Base-by-base conservation (phyloP, 64 coral and sea anemone genomes). In the Stichodactyla mertensii region DNA sequence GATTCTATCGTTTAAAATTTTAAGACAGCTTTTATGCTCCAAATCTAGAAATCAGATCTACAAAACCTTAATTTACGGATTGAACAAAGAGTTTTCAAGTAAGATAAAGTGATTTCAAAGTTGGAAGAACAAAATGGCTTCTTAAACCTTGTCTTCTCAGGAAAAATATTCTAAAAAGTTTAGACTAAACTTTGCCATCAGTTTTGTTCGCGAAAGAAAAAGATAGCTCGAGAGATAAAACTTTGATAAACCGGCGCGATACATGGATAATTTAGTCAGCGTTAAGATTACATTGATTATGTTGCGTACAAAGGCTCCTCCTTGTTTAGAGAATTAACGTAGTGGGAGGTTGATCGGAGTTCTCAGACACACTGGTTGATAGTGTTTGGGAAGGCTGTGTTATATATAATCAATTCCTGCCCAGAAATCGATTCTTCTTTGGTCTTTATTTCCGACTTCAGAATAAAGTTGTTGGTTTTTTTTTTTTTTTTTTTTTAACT, bases 251-350 rank as follows among this genome's bases (percentile, higher is more conserved):
- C 4, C 10, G n/a, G 24, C 12, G 69, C 12, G 69, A 74, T 74
- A 74, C 69, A 74, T 2, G 69, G 69, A 74, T 74, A 74, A 74
- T 74, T 74, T 23, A 74, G 7, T 26, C 10, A 31, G 6, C 69
- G 69, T 74, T 74, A n/a, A 31, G n/a, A 74, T 74, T 74, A 74
- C 69, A 9, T 74, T 74, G 69, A 74, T 74, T 74, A 31, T 31
- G n/a, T 69, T 10, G 8, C 24, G 6, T 74, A 74, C 69, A 74
- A 74, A 27, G 69, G 69, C 4, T 27, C 27, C 4, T 74, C 36
- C 69, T 74, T 74, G 24, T 74, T 74, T 13, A 6, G 4, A 14
- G 69, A 27, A 74, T 74, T 74, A 74, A 71, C 69, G 24, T 71
- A 4, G 69, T 74, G 69, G 69, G 69, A 26, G 57, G 15, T 74